These are phyloP conservation scores for Strix aluco DNA, from an alignment of 2,113 vertebrate genomes.

Conservation along the genomic window DNA sequence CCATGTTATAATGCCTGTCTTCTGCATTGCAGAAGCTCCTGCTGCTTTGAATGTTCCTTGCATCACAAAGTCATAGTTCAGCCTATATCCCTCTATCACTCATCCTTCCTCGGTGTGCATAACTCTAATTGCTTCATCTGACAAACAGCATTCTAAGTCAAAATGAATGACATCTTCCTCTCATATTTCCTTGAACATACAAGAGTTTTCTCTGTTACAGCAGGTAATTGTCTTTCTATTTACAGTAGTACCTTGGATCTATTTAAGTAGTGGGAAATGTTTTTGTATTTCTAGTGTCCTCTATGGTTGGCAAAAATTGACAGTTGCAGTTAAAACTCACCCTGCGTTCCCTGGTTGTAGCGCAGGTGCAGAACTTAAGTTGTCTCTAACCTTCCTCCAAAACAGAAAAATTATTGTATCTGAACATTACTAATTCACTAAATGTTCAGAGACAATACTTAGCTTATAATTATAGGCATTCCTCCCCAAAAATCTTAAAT, in stretches of 20 bases:
- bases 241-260: background rate
- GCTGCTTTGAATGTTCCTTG: background rate
- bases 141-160: background rate
- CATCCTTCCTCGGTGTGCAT: background rate
- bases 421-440: background rate
- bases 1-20: background rate
- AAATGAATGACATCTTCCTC: background rate
- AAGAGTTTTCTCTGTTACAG: background rate
- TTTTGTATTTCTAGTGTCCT: background rate
- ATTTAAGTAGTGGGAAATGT: background rate
- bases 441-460: background rate
- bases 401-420: background rate
- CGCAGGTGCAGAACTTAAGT: background rate
- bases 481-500: background rate
- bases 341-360: background rate
- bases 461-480: background rate
- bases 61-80: background rate
- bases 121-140: background rate
- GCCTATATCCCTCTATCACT: background rate
- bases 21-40: background rate
- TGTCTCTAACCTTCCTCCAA: background rate
- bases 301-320: background rate
- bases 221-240: background rate
- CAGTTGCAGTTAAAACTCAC: background rate
- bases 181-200: background rate